A percentile compares a stretch with the other conserved stretches of the same genome.
Conservation (phyloP, 2,888 invertebrate genomes). For the Pyrocoelia pectoralis region DNA sequence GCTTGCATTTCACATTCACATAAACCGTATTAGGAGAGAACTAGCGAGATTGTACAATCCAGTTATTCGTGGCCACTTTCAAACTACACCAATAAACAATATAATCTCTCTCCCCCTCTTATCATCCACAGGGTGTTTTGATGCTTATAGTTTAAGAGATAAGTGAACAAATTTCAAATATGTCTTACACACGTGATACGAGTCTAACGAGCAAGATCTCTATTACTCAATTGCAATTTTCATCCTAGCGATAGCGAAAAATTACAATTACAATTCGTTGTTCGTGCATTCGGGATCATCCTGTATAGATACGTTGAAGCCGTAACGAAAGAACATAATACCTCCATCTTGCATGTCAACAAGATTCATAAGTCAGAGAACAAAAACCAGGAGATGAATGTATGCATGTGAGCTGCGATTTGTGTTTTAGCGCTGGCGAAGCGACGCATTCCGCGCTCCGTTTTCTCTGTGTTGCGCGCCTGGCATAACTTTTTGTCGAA, state of each 20-base stretch:
- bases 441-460: constrained; percentile 57
- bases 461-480: constrained; percentile 50
- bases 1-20: constrained; percentile 52
- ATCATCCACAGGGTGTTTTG: constrained; percentile 15
- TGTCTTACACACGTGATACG: too few species aligned
- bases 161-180: too few species aligned
- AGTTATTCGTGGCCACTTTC: constrained; percentile 38
- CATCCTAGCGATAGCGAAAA: too few species aligned
- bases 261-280: too few species aligned
- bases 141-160: too few species aligned
- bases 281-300: constrained; percentile 11
- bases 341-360: constrained; percentile 38
- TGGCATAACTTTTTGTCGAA: constrained; percentile 46
- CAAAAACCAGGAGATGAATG: constrained; percentile 57
- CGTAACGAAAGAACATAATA: constrained; percentile 33
- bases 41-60: constrained; percentile 47
- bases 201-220: too few species aligned
- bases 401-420: constrained; percentile 57
- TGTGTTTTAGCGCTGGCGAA: constrained; percentile 59
- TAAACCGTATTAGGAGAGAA: constrained; percentile 50
- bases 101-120: constrained; percentile 18
- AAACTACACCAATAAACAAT: constrained; percentile 37
- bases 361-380: constrained; percentile 55
- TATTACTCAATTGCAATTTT: neutral
- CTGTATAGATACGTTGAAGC: constrained; percentile 16